Evolutionary conservation across 2,797 vertebrate genomes (phyloP), one percentile per base, ranked within the genome.

Genomic region (Pangasius mekongensis): DNA sequence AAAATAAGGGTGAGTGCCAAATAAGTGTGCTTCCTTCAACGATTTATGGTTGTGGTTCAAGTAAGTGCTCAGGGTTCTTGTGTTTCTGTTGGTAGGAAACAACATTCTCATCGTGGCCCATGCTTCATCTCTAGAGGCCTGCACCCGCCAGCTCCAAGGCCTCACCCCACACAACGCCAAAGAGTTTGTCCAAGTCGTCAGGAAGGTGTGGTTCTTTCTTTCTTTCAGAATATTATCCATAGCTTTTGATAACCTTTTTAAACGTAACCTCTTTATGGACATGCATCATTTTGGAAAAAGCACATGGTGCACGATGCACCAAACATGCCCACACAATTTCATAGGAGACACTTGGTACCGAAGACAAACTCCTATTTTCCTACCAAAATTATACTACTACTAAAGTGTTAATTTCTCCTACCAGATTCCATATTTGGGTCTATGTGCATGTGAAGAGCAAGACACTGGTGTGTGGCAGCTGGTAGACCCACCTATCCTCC

Each of bases 181-280:
- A 97, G 99, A 99, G 93, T 99, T 99, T 78, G 97, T 99, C 64
- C 99, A 99, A 95, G 98, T 99, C 92, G 99, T 99, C 90, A 94
- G 99, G 91, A 99, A 99, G 98, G 99, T 99, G 90, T 89, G 93
- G 2, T 20, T 71, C 30, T 0, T 80, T 58, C n/a, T 49, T 36
- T 52, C 18, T 49, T 56, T 33, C n/a, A 5, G 18, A 14, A 60
- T 60, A 20, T 27, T 27, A 39, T 67, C 33, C 6, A 0, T 6
- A n/a, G 24, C 36, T 49, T 27, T 24, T 87, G 54, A 82, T 27
- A 60, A 16, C 36, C 16, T 20, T 67, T 54, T 56, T 56, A 33
- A 56, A 30, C 3, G 0, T 33, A 54, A 33, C 10, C 39, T 43
- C 36, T 43, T 8, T 22, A 43, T 73, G 11, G 2, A 36, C 16